Conservation (phyloP, 2,113 vertebrate species). For the Anolis sagrei region DNA sequence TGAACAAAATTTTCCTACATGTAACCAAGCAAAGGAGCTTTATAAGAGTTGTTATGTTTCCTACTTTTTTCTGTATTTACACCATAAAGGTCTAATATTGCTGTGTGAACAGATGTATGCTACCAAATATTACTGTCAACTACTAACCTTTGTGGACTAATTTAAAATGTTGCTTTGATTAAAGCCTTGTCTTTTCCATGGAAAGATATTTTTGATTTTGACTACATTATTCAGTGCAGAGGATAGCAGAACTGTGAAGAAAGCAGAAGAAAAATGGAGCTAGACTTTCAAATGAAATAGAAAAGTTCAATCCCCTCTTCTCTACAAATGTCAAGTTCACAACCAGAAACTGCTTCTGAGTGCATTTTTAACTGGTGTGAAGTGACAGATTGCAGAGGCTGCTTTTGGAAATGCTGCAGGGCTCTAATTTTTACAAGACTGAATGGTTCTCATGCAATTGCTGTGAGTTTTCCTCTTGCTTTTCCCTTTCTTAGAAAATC, state of each 20-base stretch:
- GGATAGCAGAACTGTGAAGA: background rate
- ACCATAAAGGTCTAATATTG: background rate
- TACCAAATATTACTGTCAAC: background rate
- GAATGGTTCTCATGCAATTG: slow-evolving; percentile 57
- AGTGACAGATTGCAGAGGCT: slow-evolving; percentile 50
- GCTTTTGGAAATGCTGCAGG: slow-evolving; percentile 53
- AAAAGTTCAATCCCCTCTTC: slow-evolving; percentile 10
- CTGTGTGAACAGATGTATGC: background rate
- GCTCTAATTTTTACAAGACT: slow-evolving; percentile 61
- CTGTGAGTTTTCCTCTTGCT: slow-evolving; percentile 36
- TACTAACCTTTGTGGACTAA: background rate
- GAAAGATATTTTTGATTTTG: background rate
- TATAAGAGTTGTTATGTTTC: too few species aligned
- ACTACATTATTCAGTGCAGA: background rate
- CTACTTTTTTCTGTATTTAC: background rate
- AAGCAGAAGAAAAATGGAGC: slow-evolving; percentile 21
- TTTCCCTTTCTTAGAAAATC: slow-evolving; percentile 36
- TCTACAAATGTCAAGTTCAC: slow-evolving; percentile 43
- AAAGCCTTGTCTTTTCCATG: background rate
- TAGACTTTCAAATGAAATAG: slow-evolving; percentile 47
- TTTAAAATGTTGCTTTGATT: background rate
- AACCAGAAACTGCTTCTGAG: slow-evolving; percentile 56
- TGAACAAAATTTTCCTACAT: background rate
- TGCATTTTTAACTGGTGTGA: slow-evolving; percentile 53
- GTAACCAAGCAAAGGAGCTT: background rate